These are phyloP conservation scores for Nephila pilipes DNA, from an alignment of 1,140 invertebrate genomes.

Conservation along the genomic window DNA sequence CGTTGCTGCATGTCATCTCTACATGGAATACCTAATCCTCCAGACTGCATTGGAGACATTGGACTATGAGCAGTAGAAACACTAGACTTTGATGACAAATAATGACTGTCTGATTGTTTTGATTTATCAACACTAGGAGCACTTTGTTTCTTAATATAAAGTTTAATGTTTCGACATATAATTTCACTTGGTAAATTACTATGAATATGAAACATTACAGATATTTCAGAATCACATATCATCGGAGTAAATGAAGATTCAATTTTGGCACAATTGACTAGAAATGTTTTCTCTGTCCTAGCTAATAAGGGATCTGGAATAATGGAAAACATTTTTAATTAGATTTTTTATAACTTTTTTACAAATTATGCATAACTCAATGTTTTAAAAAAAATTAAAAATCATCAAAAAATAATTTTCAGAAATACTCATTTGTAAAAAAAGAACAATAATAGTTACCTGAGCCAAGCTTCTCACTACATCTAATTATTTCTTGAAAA, in stretches of 20 bases:
- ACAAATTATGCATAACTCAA: no score
- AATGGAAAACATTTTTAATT: neutral
- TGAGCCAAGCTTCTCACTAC: constrained; percentile 78
- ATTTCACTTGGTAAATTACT: constrained; percentile 85
- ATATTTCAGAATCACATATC: constrained; percentile 84
- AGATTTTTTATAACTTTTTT: no score
- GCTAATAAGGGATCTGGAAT: constrained; percentile 63
- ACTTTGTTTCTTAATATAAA: constrained; percentile 63
- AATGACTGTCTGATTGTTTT: constrained; percentile 33
- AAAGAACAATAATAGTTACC: constrained; percentile 64
- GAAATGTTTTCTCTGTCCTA: constrained; percentile 67
- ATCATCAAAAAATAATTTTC: no score
- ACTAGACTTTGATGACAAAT: neutral
- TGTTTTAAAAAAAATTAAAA: no score
- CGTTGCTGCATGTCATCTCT: constrained; percentile 72
- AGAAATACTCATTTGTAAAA: no score
- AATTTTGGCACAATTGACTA: constrained; percentile 69
- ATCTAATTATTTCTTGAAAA: constrained; percentile 81
- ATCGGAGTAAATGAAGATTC: constrained; percentile 78
- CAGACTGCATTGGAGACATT: constrained; percentile 70
- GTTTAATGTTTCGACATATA: constrained; percentile 80
- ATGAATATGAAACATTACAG: constrained; percentile 84
- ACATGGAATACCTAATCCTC: constrained; percentile 66
- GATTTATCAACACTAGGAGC: constrained; percentile 39
- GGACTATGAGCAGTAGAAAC: constrained; percentile 59